Conservation (phyloP, 2,113 vertebrate genomes). For the Aleadryas rufinucha region DNA sequence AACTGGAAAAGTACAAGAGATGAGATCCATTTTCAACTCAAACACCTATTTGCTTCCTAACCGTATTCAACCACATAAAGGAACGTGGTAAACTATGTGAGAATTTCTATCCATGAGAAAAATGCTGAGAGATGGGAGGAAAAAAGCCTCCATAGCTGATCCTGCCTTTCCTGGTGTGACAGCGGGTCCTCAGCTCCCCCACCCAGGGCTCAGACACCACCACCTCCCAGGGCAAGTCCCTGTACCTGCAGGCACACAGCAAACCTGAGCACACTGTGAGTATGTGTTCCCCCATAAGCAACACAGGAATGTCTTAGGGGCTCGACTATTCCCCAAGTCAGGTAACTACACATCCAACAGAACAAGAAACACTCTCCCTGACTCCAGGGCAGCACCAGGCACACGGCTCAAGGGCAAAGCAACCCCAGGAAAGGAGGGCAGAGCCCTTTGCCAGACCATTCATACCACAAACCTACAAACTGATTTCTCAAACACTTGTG, state of each 20-base stretch:
- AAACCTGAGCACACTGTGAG: fast-evolving
- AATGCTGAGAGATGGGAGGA: background rate
- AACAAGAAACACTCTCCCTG: fast-evolving
- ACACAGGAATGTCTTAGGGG: fast-evolving
- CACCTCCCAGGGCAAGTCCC: background rate
- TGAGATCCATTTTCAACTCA: background rate
- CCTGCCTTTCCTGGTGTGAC: background rate
- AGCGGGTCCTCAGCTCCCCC: background rate
- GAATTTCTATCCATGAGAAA: background rate
- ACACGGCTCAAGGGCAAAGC: background rate
- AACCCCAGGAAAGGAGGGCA: background rate
- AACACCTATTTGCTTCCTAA: fast-evolving
- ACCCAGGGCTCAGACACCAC: background rate
- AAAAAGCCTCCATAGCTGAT: background rate
- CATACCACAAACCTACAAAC: background rate
- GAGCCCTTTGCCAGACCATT: background rate
- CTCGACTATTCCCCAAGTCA: background rate
- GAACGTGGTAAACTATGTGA: fast-evolving
- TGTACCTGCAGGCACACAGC: background rate
- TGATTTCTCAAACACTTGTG: background rate
- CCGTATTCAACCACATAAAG: fast-evolving
- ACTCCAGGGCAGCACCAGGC: background rate
- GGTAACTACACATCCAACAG: background rate
- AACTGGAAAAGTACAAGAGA: background rate
- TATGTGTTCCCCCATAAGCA: fast-evolving